phyloP scores from a whole-genome alignment of 2,797 vertebrate genomes.

The Lutjanus campechanus region DNA sequence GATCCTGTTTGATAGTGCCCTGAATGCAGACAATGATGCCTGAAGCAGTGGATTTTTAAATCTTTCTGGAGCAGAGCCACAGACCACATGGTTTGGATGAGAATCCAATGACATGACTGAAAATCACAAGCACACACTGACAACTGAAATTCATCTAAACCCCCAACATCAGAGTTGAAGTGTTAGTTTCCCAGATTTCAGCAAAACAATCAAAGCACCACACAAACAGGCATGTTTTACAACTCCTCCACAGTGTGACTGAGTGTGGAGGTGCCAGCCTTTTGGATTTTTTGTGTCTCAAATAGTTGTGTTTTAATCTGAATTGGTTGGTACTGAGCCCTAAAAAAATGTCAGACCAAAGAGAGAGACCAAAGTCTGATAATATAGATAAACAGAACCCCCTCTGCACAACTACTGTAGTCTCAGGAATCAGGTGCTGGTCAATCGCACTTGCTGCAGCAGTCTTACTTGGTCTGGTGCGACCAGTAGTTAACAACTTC shows the following conservation, averaged over 20 bases:
- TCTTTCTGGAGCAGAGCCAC: conserved; percentile 14
- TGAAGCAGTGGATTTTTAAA: not conserved
- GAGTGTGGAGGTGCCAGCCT: not conserved
- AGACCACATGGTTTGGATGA: conserved; percentile 12
- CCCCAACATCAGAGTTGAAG: not conserved
- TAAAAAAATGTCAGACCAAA: not conserved
- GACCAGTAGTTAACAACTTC: too few species aligned
- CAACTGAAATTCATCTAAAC: not conserved
- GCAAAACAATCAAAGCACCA: not conserved
- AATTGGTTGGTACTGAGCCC: not conserved
- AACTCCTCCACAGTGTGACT: not conserved
- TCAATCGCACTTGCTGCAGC: too few species aligned
- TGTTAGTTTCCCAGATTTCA: not conserved
- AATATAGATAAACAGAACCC: too few species aligned
- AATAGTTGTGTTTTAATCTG: not conserved
- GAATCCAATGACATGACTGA: not conserved
- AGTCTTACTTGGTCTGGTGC: not conserved
- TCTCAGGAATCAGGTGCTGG: too few species aligned
- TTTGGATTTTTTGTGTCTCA: not conserved
- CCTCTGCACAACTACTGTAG: too few species aligned
- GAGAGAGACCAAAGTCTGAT: too few species aligned
- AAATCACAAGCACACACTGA: not conserved
- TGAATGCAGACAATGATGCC: not conserved
- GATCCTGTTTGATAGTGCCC: too few species aligned
- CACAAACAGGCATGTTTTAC: not conserved